phyloP scores from a whole-genome alignment of 2,113 vertebrate genomes.

The Cyanoliseus patagonus region DNA sequence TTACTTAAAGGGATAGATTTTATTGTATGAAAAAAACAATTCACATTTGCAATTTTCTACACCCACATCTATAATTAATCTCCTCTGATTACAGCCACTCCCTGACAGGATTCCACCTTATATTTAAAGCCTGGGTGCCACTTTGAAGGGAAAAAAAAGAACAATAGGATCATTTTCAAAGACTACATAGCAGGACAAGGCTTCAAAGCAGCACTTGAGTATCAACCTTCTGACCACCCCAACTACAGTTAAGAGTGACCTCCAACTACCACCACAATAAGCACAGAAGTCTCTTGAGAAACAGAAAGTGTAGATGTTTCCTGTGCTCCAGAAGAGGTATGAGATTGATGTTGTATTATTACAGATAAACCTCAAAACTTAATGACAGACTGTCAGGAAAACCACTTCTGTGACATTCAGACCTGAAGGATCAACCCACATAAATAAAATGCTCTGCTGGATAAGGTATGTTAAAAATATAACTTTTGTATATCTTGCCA shows the following conservation, averaged over 20 bases:
- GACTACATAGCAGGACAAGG: slow-evolving; percentile 18
- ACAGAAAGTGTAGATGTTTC: background rate
- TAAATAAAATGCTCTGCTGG: background rate
- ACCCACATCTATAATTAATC: slow-evolving; percentile 54
- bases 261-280: background rate
- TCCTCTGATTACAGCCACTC: slow-evolving; percentile 51
- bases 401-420: background rate
- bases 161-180: slow-evolving; percentile 51
- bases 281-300: background rate
- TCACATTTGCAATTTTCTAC: slow-evolving; percentile 53
- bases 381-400: background rate
- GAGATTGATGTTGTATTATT: background rate
- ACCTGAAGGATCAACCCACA: background rate
- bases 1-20: slow-evolving; percentile 33
- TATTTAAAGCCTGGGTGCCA: slow-evolving; percentile 45
- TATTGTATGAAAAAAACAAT: slow-evolving; percentile 15
- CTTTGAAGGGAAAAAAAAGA: slow-evolving; percentile 12
- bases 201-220: slow-evolving; percentile 29
- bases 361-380: background rate
- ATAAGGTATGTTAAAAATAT: background rate
- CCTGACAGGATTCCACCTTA: slow-evolving; percentile 36
- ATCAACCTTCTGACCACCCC: background rate
- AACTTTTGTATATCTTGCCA: background rate
- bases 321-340: background rate
- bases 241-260: background rate